A percentile compares a stretch with the other conserved stretches of the same genome.
These are phyloP conservation scores for Heterotis niloticus DNA, from an alignment of 2,113 vertebrate species.

Conservation along the genomic window DNA sequence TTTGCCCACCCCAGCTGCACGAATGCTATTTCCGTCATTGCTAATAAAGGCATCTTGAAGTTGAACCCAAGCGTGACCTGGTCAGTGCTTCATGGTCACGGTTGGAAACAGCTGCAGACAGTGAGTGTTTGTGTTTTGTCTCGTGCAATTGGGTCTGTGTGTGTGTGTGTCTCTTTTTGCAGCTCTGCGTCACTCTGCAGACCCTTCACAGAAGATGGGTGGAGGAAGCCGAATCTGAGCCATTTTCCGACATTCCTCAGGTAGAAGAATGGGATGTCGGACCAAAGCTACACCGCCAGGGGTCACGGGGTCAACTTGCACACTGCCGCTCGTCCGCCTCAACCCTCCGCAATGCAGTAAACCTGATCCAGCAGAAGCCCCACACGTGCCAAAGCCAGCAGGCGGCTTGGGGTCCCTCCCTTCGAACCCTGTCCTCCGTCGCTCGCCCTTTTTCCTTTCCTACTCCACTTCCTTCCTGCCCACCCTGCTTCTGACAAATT, in stretches of 20 bases:
- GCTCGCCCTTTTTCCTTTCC: slow-evolving; percentile 4
- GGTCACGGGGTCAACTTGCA: slow-evolving; percentile 8
- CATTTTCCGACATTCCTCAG: not conserved
- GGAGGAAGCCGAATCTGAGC: not conserved
- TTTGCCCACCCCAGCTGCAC: too few species aligned
- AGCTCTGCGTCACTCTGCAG: not conserved
- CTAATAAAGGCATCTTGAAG: too few species aligned
- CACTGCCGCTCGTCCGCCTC: not conserved
- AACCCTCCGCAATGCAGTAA: not conserved
- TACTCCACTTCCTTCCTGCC: slow-evolving; percentile 9
- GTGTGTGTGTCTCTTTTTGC: not conserved
- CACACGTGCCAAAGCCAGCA: not conserved
- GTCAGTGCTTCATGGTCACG: not conserved
- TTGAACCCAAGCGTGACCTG: not conserved
- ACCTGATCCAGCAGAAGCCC: not conserved
- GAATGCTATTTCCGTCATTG: too few species aligned
- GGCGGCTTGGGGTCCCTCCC: not conserved
- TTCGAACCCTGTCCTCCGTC: not conserved
- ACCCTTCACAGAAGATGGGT: too few species aligned
- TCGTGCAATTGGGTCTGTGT: not conserved
- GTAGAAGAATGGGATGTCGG: not conserved
- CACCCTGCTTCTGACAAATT: not conserved
- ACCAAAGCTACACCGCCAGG: not conserved
- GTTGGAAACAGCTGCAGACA: not conserved
- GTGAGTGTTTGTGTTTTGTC: not conserved